Base-by-base conservation (phyloP, 1,140 invertebrate genomes). In the Homarus americanus region DNA sequence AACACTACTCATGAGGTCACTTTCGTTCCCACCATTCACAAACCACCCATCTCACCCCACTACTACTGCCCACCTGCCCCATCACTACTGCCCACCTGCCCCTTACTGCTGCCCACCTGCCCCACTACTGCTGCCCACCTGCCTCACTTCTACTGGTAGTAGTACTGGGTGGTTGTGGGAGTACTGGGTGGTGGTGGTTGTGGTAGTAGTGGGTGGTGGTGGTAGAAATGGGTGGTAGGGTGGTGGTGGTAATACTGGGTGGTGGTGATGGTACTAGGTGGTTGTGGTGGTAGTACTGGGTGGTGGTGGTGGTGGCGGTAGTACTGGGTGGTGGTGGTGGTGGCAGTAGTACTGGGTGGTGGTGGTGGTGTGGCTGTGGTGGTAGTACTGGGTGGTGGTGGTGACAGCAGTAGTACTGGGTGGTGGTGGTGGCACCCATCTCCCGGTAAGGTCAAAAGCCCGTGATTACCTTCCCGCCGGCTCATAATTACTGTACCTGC, bases 371-470 rank as follows among this genome's bases (percentile, higher is more conserved):
- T n/a, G n/a, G n/a, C n/a, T n/a, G n/a, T n/a, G n/a, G n/a, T n/a
- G n/a, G n/a, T n/a, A n/a, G n/a, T n/a, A n/a, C n/a, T n/a, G n/a
- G n/a, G n/a, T n/a, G n/a, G n/a, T n/a, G n/a, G n/a, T n/a, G n/a
- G 28, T 28, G 63, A 12, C 0, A 69, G 63, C 63, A 69, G n/a
- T 0, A 69, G 63, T 4, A 28, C n/a, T 7, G 63, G 63, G 5
- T 1, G 5, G n/a, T 32, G n/a, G 58, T 63, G 4, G 12, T 15
- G 58, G 63, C 32, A 28, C 63, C 3, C 63, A 69, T 69, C 63
- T 69, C n/a, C 63, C n/a, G 63, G 63, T 69, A 69, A 69, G 63
- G 63, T 69, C 63, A 69, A 69, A 69, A 69, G 63, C 63, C 63
- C 28, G 28, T 69, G 63, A 69, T 69, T 69, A 69, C 44, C 44